These are phyloP conservation scores for Sciurus niger DNA, from an alignment of 2,113 vertebrate genomes.

Conservation along the genomic window DNA sequence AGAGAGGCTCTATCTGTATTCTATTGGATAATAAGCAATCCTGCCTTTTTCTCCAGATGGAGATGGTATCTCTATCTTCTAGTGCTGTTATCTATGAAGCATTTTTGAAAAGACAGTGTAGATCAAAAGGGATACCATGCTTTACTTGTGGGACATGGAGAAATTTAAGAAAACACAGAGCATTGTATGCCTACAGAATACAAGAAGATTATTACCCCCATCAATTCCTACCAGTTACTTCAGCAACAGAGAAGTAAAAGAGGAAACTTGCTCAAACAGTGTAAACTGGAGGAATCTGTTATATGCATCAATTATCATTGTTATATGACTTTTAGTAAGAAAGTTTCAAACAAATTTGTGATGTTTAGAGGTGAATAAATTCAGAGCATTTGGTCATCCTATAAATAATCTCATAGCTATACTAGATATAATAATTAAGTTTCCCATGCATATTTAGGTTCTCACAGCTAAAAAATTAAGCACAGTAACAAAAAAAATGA, in stretches of 20 bases:
- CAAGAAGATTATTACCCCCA: background rate
- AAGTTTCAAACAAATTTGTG: slow-evolving; percentile 1
- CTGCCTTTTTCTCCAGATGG: background rate
- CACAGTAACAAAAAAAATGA: background rate
- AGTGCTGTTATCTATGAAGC: background rate
- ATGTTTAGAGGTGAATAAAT: background rate
- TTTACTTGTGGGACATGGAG: background rate
- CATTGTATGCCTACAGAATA: background rate
- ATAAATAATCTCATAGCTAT: background rate
- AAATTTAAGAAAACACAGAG: background rate
- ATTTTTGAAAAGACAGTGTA: background rate
- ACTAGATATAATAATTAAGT: background rate
- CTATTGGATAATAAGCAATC: background rate
- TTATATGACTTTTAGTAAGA: background rate
- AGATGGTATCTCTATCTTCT: background rate
- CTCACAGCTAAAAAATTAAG: background rate
- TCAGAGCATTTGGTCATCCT: background rate
- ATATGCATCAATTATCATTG: background rate
- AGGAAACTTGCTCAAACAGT: background rate
- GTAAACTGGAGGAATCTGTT: background rate
- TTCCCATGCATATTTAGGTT: background rate
- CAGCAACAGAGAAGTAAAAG: background rate
- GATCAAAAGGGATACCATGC: background rate
- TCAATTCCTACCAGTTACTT: slow-evolving; percentile 33
- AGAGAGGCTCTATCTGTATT: background rate